These are phyloP conservation scores for Macrochelys suwanniensis DNA, from an alignment of 2,797 vertebrate genomes.

Conservation along the genomic window DNA sequence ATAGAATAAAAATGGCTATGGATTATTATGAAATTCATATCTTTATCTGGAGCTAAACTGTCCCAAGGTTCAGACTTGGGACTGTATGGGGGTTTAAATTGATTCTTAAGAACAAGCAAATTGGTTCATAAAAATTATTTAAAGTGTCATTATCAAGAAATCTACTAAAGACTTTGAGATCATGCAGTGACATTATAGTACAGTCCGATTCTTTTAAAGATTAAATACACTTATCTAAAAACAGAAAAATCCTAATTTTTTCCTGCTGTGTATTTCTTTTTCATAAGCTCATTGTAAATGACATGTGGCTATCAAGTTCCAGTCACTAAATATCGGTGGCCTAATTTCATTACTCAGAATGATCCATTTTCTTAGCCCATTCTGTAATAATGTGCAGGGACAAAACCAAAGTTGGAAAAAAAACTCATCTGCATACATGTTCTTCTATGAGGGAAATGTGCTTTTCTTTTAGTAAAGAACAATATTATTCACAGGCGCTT, in stretches of 20 bases:
- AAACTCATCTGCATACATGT: neutral
- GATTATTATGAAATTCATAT: neutral
- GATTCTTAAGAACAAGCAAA: neutral
- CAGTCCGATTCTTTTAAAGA: neutral
- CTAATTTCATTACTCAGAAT: neutral
- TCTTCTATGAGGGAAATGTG: neutral
- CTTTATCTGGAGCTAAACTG: neutral
- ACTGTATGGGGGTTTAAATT: neutral
- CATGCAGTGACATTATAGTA: neutral
- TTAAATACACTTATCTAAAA: neutral
- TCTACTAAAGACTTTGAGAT: neutral
- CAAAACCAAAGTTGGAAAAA: neutral
- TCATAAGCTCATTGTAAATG: neutral
- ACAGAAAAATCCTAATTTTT: neutral
- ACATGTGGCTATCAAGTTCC: neutral
- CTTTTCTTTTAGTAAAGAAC: neutral
- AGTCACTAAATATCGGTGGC: neutral
- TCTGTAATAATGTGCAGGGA: neutral
- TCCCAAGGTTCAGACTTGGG: neutral
- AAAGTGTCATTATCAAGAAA: neutral
- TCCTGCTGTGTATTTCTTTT: neutral
- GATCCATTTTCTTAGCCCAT: neutral
- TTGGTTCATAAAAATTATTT: neutral
- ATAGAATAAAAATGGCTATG: neutral
- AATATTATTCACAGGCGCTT: slow-evolving; percentile 1